Evolutionary conservation across 2,797 vertebrate species (phyloP), one percentile per base, ranked within the genome.

Genomic region (Sebastiscus tertius): DNA sequence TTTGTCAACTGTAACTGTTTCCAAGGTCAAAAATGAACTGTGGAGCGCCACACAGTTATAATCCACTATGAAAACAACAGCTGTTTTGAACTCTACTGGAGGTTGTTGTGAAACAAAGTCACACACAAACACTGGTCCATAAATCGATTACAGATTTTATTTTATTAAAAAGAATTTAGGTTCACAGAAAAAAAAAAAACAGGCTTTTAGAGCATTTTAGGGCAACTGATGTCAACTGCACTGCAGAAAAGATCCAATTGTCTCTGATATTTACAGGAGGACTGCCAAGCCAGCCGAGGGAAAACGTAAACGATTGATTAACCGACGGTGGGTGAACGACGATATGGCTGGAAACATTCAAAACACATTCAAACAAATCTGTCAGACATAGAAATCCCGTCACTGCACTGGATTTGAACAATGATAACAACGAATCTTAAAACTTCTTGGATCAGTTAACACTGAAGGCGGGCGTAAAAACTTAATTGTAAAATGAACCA

Each of bases 251-350:
- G 85, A 91, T 91, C 92, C 87, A 89, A 90, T 89, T 79, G 89
- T 93, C 88, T 94, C 87, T 89, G 89, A 90, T 93, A 98, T 98
- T 97, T 98, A 98, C 97, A 98, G 96, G 96, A 97, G 95, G 96
- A 97, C 97, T 96, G 96, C 95, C 96, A 95, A 97, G 96, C 96
- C 96, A 96, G 97, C 96, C 95, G 95, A 95, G 94, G 96, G 96
- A 93, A 91, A 94, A 96, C 59, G 95, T 71, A 77, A 77, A 80
- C 85, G 96, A 95, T 95, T 96, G 96, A 96, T 81, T 71, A 70
- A 85, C 81, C 55, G 82, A 88, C 68, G 29, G 63, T 36, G 69
- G 60, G 72, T 46, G 80, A 83, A 71, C 54, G 46, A 85, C 78
- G 69, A 80, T 77, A 85, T 88, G 93, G 87, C 87, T 83, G 84